Conservation (phyloP, 2,113 vertebrate genomes). For the Zosterops borbonicus region DNA sequence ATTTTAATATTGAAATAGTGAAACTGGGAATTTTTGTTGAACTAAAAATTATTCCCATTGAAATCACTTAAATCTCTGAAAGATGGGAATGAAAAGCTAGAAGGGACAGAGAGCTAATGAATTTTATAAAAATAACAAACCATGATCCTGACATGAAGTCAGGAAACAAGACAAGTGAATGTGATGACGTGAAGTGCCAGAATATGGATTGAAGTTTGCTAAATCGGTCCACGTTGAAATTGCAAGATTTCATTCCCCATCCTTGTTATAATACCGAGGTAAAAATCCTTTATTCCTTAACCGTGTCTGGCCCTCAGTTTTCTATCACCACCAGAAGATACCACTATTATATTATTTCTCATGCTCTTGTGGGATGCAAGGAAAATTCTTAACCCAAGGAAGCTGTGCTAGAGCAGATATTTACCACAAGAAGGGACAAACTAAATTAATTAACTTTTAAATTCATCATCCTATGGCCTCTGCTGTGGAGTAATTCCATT, state of each 20-base stretch:
- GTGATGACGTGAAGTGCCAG: neutral
- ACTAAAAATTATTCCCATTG: no score
- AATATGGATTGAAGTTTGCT: neutral
- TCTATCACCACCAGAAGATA: neutral
- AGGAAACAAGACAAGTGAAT: neutral
- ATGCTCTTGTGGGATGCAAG: neutral
- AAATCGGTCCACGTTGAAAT: neutral
- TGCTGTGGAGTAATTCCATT: neutral
- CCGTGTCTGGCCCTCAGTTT: accelerated
- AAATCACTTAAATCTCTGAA: no score
- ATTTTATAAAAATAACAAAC: neutral
- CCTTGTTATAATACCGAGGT: no score
- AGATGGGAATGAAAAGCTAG: neutral
- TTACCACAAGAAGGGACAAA: neutral
- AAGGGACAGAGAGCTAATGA: neutral
- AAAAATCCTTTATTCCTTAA: neutral
- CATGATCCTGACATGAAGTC: neutral
- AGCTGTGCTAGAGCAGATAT: neutral
- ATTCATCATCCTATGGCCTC: neutral
- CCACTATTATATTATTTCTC: neutral
- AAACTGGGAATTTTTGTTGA: no score
- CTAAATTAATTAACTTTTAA: neutral
- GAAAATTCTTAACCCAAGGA: neutral
- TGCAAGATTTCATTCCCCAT: neutral
- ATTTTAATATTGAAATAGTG: no score